Conservation (phyloP, 2,113 vertebrate species). For the Leptobrachium leishanense region DNA sequence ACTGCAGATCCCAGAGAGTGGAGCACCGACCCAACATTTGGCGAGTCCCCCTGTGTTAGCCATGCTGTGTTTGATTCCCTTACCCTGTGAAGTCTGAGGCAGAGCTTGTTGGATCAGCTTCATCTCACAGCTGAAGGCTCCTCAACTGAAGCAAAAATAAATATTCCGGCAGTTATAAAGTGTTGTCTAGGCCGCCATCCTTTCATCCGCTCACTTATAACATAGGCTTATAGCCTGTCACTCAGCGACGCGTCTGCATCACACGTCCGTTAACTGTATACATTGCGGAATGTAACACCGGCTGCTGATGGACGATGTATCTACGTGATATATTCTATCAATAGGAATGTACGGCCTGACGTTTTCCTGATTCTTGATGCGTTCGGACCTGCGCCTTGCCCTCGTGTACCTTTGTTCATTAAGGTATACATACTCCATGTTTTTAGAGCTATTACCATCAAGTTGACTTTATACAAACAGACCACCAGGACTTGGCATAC, state of each 20-base stretch:
- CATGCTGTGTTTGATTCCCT: too few relatives aligned
- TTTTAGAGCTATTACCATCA: constrained; percentile 12
- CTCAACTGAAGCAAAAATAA: constrained; percentile 22
- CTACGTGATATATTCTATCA: not conserved
- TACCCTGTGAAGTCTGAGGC: not conserved
- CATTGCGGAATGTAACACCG: not conserved
- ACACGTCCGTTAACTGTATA: not conserved
- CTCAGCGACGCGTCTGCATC: not conserved
- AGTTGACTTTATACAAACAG: not conserved
- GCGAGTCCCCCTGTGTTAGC: too few relatives aligned
- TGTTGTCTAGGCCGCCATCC: not conserved
- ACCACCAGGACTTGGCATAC: constrained; percentile 4
- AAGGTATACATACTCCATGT: constrained; percentile 9
- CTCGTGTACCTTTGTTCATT: constrained; percentile 5
- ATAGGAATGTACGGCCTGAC: not conserved
- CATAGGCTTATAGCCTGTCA: constrained; percentile 4
- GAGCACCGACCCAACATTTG: too few relatives aligned
- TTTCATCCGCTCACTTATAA: constrained; percentile 15
- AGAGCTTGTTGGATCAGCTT: not conserved
- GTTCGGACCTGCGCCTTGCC: constrained; percentile 5
- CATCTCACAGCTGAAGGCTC: constrained; percentile 1
- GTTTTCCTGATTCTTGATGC: constrained; percentile 5
- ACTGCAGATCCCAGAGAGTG: too few relatives aligned
- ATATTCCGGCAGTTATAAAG: constrained; percentile 26
- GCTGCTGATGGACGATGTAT: not conserved